A percentile compares a stretch with the other conserved stretches of the same genome.
Evolutionary conservation across 2,888 invertebrate species (phyloP).

Genomic region (Amphimallon solstitiale): DNA sequence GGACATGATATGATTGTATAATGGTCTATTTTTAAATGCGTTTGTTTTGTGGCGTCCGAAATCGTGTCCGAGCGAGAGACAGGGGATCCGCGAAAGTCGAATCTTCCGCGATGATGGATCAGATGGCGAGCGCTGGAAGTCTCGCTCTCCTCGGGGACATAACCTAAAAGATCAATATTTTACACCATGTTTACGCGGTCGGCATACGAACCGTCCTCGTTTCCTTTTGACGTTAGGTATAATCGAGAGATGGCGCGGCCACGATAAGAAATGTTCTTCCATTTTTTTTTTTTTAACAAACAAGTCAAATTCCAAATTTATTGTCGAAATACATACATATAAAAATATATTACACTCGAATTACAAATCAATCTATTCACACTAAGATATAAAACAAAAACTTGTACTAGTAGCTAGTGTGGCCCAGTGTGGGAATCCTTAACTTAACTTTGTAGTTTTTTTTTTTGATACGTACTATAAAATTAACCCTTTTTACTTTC

Average conservation of each 20-base stretch:
- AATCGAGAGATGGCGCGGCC: constrained; percentile 17
- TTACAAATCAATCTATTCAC: too few species aligned
- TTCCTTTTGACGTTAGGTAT: background rate
- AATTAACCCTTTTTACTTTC: too few species aligned
- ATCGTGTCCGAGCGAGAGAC: constrained; percentile 20
- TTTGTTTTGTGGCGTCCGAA: constrained; percentile 15
- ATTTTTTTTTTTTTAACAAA: too few species aligned
- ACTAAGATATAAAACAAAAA: too few species aligned
- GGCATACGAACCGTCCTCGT: background rate
- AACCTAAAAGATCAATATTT: constrained; percentile 61
- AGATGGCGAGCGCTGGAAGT: constrained; percentile 44
- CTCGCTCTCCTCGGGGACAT: constrained; percentile 58
- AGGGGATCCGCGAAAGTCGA: constrained; percentile 37
- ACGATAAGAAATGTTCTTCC: too few species aligned
- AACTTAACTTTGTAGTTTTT: too few species aligned
- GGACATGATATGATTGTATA: constrained; percentile 34
- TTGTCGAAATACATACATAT: too few species aligned
- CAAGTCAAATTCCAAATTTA: too few species aligned
- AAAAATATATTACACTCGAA: too few species aligned
- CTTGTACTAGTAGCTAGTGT: too few species aligned
- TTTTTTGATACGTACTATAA: too few species aligned
- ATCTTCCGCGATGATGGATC: constrained; percentile 30
- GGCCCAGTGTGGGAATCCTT: too few species aligned
- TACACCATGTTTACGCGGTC: constrained; percentile 35
- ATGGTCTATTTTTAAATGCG: constrained; percentile 35